Conservation (phyloP, 2,888 invertebrate genomes). For the Petrolisthes cinctipes region DNA sequence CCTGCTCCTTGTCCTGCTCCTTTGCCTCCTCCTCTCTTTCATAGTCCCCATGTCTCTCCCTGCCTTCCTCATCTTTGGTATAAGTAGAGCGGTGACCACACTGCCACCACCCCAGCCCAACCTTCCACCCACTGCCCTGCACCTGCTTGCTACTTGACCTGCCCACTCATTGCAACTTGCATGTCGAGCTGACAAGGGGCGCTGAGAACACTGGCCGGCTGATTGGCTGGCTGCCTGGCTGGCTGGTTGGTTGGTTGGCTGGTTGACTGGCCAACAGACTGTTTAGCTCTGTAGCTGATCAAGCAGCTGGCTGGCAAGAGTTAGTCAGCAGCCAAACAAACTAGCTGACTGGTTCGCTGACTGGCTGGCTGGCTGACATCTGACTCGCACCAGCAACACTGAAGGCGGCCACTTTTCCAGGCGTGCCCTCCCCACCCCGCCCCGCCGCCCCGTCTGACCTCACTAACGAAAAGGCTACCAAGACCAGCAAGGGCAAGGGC, state of each 20-base stretch:
- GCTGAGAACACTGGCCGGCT: background rate
- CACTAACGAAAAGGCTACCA: conserved; percentile 47
- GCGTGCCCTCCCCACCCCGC: conserved; percentile 43
- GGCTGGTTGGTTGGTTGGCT: conserved; percentile 19
- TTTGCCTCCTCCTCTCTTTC: background rate
- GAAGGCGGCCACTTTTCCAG: conserved; percentile 56
- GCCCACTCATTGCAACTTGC: conserved; percentile 45
- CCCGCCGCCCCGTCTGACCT: conserved; percentile 41
- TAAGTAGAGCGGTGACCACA: background rate
- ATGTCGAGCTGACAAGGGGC: conserved; percentile 34
- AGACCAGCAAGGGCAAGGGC: conserved; percentile 50
- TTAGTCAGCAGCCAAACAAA: background rate
- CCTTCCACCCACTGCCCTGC: conserved; percentile 27
- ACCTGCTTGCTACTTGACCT: conserved; percentile 23
- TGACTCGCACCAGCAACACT: conserved; percentile 5
- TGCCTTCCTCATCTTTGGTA: background rate
- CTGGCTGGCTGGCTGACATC: conserved; percentile 23
- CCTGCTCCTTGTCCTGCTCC: background rate
- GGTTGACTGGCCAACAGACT: background rate
- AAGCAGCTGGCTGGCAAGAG: background rate
- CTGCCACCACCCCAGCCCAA: background rate
- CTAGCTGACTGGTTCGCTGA: conserved; percentile 6
- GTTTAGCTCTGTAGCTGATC: background rate
- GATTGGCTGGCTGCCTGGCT: background rate
- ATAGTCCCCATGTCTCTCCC: background rate